Percentiles rank a stretch among this genome's conserved stretches.
phyloP scores from a whole-genome alignment of 2,797 vertebrate genomes.

The Protosalanx chinensis region DNA sequence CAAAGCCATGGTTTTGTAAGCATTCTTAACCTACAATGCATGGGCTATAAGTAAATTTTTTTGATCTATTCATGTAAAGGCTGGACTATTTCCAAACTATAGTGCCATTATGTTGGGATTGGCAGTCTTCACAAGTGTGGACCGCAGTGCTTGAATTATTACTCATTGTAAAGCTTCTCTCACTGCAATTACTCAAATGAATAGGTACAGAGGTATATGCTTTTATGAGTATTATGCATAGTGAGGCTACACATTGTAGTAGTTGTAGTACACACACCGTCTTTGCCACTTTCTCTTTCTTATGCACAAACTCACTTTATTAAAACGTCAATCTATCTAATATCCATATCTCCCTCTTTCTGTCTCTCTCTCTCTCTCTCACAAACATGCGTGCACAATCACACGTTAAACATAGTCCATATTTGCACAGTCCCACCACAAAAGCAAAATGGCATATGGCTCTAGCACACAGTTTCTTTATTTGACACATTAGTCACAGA shows the following conservation, averaged over 20 bases:
- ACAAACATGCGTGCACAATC: not conserved
- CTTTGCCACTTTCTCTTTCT: not conserved
- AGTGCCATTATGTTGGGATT: slow-evolving; percentile 20
- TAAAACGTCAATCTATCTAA: not conserved
- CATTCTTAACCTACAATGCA: slow-evolving; percentile 15
- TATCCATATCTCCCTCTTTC: not conserved
- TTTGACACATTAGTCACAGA: slow-evolving; percentile 51
- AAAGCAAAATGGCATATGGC: slow-evolving; percentile 18
- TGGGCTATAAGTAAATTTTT: slow-evolving; percentile 15
- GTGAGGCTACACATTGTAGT: no score
- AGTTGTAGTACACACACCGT: not conserved
- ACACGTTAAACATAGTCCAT: slow-evolving; percentile 23
- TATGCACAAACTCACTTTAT: not conserved
- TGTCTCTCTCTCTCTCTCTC: not conserved
- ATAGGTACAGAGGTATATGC: slow-evolving; percentile 23
- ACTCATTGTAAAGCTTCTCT: slow-evolving; percentile 41
- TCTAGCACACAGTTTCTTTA: slow-evolving; percentile 24
- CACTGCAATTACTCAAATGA: slow-evolving; percentile 49
- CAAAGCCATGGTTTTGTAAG: slow-evolving; percentile 21
- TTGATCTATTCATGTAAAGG: slow-evolving; percentile 56
- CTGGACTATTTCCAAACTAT: slow-evolving; percentile 33
- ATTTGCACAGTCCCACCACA: slow-evolving; percentile 10
- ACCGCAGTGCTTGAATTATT: slow-evolving; percentile 44
- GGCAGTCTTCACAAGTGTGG: slow-evolving; percentile 21
- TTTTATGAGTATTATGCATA: not conserved